Conservation (phyloP, 2,797 vertebrate species). For the Sylvia borin region DNA sequence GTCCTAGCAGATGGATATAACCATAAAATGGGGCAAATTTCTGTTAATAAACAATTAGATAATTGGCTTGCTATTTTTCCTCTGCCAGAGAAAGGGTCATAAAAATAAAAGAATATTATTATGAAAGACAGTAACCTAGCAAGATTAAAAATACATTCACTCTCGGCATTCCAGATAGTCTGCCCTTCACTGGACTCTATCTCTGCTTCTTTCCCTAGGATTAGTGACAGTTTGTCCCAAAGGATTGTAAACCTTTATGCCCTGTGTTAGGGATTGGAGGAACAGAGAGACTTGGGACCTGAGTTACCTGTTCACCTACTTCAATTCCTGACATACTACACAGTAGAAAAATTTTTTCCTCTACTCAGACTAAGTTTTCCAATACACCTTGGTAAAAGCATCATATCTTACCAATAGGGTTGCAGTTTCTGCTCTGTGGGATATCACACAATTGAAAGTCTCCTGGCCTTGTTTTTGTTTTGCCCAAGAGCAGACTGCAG, state of each 20-base stretch:
- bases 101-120: background rate
- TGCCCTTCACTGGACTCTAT: background rate
- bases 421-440: background rate
- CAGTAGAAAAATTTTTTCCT: background rate
- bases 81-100: background rate
- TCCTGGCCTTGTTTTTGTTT: background rate
- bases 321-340: background rate
- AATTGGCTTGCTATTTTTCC: background rate
- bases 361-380: background rate
- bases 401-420: rapidly evolving
- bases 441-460: background rate
- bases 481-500: background rate
- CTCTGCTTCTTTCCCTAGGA: background rate
- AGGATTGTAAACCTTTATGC: background rate
- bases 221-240: rapidly evolving
- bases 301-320: background rate
- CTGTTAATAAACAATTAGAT: background rate
- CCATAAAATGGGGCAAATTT: background rate
- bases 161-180: background rate
- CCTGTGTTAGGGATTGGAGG: background rate
- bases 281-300: background rate
- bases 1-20: background rate
- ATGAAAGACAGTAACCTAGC: background rate
- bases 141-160: background rate
- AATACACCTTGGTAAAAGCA: background rate